Evolutionary conservation across 1,140 invertebrate genomes (phyloP), one percentile per base, ranked within the genome.

Genomic region (Leptinotarsa texana): DNA sequence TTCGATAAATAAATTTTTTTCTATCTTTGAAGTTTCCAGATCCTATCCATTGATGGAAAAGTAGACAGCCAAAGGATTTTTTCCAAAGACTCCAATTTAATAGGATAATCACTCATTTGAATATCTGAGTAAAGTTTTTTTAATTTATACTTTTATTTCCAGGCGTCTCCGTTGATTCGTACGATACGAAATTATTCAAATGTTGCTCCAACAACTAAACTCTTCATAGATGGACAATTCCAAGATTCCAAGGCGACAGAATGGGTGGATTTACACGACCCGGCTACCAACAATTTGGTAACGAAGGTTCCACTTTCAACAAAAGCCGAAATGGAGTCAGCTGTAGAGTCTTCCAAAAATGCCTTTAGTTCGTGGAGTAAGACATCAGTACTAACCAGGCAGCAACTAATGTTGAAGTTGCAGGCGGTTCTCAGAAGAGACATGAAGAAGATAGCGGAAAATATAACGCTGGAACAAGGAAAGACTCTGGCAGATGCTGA

Each of bases 401-500:
- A 99, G 86, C 96, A 97, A 85, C 88, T 97, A 21, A 98, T 99
- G 96, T 95, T 99, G 81, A 96, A 94, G 84, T 87, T 91, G 73
- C 90, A 91, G 76, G 87, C 89, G 2, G 83, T 91, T 33, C 87
- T 92, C 78, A 86, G 90, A 80, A 87, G 88, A 21, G 91, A 92
- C 80, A 89, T 96, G 91, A 93, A 94, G 88, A 91, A 94, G 83
- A 87, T 99, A 73, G 97, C 97, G 1, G 91, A 93, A 74, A 97
- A 93, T 84, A 95, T 99, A 49, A 99, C 98, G 13, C 86, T 89
- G 80, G 98, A 99, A 88, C 98, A 99, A 88, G 98, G 98, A 27
- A 99, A 99, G 86, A 99, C 98, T 0, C 87, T 97, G 67, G 90
- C 92, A 22, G 98, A 99, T 89, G 98, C 98, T 27, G 97, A 99